A percentile compares a stretch with the other conserved stretches of the same genome.
Conservation (phyloP, 2,797 vertebrate genomes). For the Anguilla pacifica region DNA sequence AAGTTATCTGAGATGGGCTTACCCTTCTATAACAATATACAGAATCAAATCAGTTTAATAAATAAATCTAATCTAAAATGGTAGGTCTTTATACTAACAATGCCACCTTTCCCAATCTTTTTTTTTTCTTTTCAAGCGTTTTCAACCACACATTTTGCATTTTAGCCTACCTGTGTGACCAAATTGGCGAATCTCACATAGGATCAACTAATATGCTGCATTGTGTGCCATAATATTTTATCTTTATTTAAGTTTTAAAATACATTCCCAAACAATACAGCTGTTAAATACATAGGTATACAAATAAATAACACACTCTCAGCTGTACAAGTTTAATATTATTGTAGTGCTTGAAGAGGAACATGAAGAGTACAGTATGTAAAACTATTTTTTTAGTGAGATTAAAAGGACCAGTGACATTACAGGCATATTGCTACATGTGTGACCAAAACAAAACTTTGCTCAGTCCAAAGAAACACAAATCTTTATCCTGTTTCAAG, state of each 20-base stretch:
- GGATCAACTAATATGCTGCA: neutral
- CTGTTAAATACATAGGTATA: constrained; percentile 30
- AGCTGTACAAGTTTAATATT: constrained; percentile 30
- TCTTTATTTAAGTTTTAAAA: constrained; percentile 31
- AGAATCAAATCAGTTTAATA: neutral
- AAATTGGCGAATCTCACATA: neutral
- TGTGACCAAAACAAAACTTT: constrained; percentile 30
- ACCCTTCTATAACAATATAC: neutral
- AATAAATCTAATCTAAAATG: too few relatives aligned
- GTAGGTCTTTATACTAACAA: too few relatives aligned
- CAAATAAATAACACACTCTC: constrained; percentile 16
- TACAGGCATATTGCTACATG: constrained; percentile 37
- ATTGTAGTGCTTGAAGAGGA: constrained; percentile 17
- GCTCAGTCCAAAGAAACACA: constrained; percentile 2
- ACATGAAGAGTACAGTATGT: neutral
- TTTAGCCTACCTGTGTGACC: too few relatives aligned
- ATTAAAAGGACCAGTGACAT: constrained; percentile 21
- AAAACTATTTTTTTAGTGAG: neutral
- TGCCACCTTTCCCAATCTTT: too few relatives aligned
- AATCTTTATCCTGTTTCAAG: neutral
- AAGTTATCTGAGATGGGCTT: too few relatives aligned
- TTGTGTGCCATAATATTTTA: neutral
- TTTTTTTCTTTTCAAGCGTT: too few relatives aligned
- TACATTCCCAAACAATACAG: constrained; percentile 18
- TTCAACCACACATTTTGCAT: too few relatives aligned